phyloP scores from a whole-genome alignment of 2,888 invertebrate genomes.

The Luperina nickerlii region DNA sequence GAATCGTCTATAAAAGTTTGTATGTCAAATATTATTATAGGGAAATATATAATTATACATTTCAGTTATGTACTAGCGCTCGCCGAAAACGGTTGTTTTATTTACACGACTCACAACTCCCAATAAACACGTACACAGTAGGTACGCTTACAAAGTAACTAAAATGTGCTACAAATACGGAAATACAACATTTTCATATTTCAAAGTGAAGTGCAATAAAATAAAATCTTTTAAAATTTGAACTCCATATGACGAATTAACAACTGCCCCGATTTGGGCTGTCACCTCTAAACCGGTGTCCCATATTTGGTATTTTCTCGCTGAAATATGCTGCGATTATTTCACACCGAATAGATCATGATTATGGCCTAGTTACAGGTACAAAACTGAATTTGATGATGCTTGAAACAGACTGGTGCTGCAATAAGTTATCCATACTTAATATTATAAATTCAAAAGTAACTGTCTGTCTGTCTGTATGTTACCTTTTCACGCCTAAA shows the following conservation, averaged over 20 bases:
- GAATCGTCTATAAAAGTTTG: too few relatives aligned
- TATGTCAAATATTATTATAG: too few relatives aligned
- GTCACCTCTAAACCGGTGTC: neutral
- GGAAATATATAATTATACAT: too few relatives aligned
- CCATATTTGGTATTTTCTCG: neutral
- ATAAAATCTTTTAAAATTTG: neutral
- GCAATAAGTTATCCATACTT: neutral
- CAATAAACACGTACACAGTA: too few relatives aligned
- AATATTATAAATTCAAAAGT: too few relatives aligned
- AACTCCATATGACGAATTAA: constrained; percentile 2
- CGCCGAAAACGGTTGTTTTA: too few relatives aligned
- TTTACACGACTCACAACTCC: too few relatives aligned
- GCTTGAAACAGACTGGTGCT: neutral
- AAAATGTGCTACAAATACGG: neutral
- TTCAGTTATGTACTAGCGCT: too few relatives aligned
- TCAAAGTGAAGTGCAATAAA: neutral
- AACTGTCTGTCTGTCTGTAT: too few relatives aligned
- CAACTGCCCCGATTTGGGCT: neutral
- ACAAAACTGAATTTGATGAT: neutral
- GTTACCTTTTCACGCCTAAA: too few relatives aligned
- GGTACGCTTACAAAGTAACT: neutral
- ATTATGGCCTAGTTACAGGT: neutral
- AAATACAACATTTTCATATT: neutral
- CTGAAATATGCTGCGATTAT: neutral
- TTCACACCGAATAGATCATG: neutral